Percentiles rank a stretch among this genome's conserved stretches.
Conservation (phyloP, 1,140 invertebrate species). For the Bombus waltoni region DNA sequence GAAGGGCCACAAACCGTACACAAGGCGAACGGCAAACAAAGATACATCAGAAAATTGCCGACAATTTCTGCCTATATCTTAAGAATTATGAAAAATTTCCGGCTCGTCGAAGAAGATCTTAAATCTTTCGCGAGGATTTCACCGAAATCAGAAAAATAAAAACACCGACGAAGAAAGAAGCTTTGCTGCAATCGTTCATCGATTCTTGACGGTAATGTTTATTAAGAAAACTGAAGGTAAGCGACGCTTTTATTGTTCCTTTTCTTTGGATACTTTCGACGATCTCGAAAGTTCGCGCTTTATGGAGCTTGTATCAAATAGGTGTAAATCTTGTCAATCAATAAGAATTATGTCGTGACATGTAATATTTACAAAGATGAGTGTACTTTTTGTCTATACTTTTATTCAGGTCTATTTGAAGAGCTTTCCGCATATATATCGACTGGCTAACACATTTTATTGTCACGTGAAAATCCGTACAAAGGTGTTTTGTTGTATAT, state of each 20-base stretch:
- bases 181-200: neutral
- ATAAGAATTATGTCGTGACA: neutral
- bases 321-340: neutral
- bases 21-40: neutral
- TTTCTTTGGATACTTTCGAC: neutral
- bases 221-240: slow-evolving; percentile 14
- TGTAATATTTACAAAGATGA: neutral
- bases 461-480: slow-evolving; percentile 29
- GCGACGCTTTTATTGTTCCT: slow-evolving; percentile 9
- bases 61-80: neutral
- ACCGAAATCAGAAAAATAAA: neutral
- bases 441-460: neutral
- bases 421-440: neutral
- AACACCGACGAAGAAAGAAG: neutral
- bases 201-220: neutral
- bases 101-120: neutral
- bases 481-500: slow-evolving; percentile 8
- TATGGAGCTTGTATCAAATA: neutral
- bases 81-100: neutral
- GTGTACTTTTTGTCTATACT: neutral
- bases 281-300: neutral
- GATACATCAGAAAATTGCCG: neutral
- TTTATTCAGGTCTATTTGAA: neutral
- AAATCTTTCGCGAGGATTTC: neutral
- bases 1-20: neutral